Base-by-base conservation (phyloP, 2,888 invertebrate genomes). In the Drosophila fungiperda region DNA sequence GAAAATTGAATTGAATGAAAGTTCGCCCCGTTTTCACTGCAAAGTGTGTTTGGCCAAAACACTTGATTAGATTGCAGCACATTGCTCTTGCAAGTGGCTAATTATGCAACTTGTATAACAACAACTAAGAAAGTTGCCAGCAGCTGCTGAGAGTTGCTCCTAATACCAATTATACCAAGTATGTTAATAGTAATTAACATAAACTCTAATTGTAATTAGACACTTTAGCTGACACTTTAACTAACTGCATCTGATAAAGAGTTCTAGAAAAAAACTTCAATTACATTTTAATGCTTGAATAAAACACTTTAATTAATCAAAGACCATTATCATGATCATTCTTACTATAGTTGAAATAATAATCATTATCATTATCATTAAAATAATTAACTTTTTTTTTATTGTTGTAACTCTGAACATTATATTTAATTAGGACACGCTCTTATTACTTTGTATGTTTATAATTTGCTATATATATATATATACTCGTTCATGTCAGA, bases 21-120 rank as follows among this genome's bases (percentile, higher is more conserved):
- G 87, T 87, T 81, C 73, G 78, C 68, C 68, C 74, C 68, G 84
- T 75, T 87, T 85, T 85, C 84, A 79, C 85, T 79, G 72, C 72
- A 81, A 84, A 85, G 79, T 71, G 80, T 80, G 80, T 77, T 70
- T 70, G 61, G 48, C 61, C 67, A 65, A 76, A 73, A 68, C 57
- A 59, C 6, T 59, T 50, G 84, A 77, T 85, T 84, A 87, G 79
- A 84, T 85, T 79, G 77, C 73, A 68, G 70, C 68, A 70, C 76
- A 62, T 61, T 50, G 32, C 50, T 60, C 40, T 33, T 7, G 64
- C 76, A 73, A 52, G 71, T 74, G 73, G 80, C 82, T 85, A 84
- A 85, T 85, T 84, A 76, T 55, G 64, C 58, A 55, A 61, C 69
- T 68, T 58, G 83, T 65, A 55, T 29, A 67, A 60, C 62, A 15